Base-by-base conservation (phyloP, 2,888 invertebrate genomes). In the Nezara viridula region DNA sequence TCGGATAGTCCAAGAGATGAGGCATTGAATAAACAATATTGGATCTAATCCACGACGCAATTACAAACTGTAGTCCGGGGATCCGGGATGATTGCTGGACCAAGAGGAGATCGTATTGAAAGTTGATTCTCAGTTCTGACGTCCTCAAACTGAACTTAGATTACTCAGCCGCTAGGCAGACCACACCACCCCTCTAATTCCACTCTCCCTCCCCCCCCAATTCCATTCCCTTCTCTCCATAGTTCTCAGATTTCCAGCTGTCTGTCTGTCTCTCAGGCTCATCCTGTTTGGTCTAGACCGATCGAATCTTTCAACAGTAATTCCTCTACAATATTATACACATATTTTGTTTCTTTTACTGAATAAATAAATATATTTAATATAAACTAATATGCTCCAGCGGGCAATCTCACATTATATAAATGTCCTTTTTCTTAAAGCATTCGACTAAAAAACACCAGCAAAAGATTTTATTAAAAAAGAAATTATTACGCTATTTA, bases 71-170 rank as follows among this genome's bases (percentile, higher is more conserved):
- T n/a, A 27, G 60, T 12, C 27, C 0, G 6, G 2, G 55, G 14
- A 55, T 55, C n/a, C n/a, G 37, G 40, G 81, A 81, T 81, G 81
- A 81, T 81, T 44, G 81, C 44, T 16, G 7, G 12, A 3, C 32
- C 44, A 14, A 81, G 44, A 1, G 14, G 44, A 37, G 77, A 37
- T 40, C 40, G 40, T 77, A 77, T 77, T 77, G 77, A 77, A 77
- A 77, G 81, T 81, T 81, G 81, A 81, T 81, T 47, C 81, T 47
- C 81, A 81, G 81, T 81, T 81, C 81, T 81, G 81, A 81, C 81
- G 19, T 81, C 44, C 81, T 81, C 81, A 81, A 44, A 44, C 81
- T 47, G 24, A 81, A 81, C 81, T 81, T 81, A 81, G 81, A 81
- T 81, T 81, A 81, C 81, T 81, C n/a, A 47, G 81, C 81, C 44